Evolutionary conservation across 2,797 vertebrate genomes (phyloP).

Genomic region (Balearica regulorum): DNA sequence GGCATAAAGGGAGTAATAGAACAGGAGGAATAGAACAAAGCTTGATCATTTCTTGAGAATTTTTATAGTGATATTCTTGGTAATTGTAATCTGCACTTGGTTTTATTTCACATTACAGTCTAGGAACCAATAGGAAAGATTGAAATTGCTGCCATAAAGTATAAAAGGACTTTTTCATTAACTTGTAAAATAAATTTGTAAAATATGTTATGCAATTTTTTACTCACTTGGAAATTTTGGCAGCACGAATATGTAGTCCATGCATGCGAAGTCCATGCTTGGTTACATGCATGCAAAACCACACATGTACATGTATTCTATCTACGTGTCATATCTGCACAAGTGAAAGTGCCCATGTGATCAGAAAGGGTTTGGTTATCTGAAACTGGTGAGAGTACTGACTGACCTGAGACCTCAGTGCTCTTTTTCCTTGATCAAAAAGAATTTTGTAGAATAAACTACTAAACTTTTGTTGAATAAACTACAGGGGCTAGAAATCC

Average conservation of each 20-base stretch:
- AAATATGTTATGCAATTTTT: not conserved
- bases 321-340: fast-evolving
- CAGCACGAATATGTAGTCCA: not conserved
- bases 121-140: not conserved
- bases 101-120: slow-evolving; percentile 5
- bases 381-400: not conserved
- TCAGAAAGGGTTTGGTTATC: not conserved
- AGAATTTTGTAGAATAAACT: not conserved
- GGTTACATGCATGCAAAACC: not conserved
- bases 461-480: not conserved
- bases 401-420: not conserved
- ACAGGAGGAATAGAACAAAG: not conserved
- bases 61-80: not conserved
- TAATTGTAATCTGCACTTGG: not conserved
- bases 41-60: not conserved
- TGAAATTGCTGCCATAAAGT: not conserved
- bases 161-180: not conserved
- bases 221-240: not conserved
- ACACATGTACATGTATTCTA: not conserved
- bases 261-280: not conserved
- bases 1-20: not conserved
- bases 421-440: not conserved
- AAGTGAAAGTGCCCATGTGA: not conserved
- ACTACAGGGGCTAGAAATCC: not conserved
- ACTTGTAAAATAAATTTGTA: not conserved